Conservation (phyloP, 2,888 invertebrate genomes). For the Sphaerophoria taeniata region DNA sequence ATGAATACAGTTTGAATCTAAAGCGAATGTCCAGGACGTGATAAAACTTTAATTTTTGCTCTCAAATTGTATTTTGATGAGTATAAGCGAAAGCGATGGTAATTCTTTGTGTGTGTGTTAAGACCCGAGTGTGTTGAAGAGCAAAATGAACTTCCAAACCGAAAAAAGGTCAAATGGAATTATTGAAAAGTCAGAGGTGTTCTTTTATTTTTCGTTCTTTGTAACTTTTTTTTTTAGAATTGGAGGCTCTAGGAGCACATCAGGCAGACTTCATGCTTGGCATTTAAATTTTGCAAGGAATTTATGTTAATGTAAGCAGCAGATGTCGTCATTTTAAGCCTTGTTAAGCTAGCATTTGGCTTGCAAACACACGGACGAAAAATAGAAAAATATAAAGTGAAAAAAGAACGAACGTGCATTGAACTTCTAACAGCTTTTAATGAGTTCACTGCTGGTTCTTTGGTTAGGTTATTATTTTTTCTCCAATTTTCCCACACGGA, state of each 20-base stretch:
- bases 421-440: conserved; percentile 18
- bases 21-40: conserved; percentile 72
- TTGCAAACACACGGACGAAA: too few relatives aligned
- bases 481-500: neutral
- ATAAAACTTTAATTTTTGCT: conserved; percentile 75
- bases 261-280: conserved; percentile 38
- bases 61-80: conserved; percentile 73
- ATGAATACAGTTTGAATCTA: conserved; percentile 35
- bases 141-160: conserved; percentile 16
- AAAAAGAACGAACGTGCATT: conserved; percentile 6
- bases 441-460: conserved; percentile 6
- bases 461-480: neutral
- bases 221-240: neutral
- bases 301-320: conserved; percentile 49
- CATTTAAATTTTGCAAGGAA: conserved; percentile 46
- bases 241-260: conserved; percentile 7
- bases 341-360: conserved; percentile 23
- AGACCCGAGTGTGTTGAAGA: conserved; percentile 1
- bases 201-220: neutral
- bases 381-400: neutral
- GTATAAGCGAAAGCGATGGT: conserved; percentile 47
- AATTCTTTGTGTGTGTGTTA: conserved; percentile 16
- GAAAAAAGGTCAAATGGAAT: conserved; percentile 58
- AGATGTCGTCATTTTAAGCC: conserved; percentile 48
- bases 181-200: conserved; percentile 50